These are phyloP conservation scores for Benitochromis conjunctus DNA, from an alignment of 2,113 vertebrate species.

Conservation along the genomic window DNA sequence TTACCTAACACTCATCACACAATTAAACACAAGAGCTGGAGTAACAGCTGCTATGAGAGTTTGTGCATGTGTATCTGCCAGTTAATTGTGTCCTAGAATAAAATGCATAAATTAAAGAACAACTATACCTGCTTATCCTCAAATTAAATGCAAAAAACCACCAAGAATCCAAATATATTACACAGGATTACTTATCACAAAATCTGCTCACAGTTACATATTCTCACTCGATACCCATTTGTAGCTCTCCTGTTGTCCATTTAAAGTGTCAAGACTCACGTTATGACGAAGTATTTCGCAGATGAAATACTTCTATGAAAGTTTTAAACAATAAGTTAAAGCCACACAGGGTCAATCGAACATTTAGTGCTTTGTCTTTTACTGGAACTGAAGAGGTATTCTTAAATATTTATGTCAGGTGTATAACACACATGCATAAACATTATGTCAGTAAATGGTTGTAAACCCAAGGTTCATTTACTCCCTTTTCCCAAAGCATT, in stretches of 20 bases:
- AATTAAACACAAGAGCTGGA: not conserved
- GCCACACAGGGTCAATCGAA: not conserved
- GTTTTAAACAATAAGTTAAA: not conserved
- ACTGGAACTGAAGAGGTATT: not conserved
- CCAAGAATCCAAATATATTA: not conserved
- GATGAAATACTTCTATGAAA: not conserved
- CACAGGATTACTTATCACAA: not conserved
- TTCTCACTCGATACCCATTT: not conserved
- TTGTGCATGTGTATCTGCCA: not conserved
- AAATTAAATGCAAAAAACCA: not conserved
- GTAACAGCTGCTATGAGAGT: constrained; percentile 27
- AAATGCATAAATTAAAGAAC: constrained; percentile 6
- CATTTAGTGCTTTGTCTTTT: not conserved
- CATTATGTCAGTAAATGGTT: not conserved
- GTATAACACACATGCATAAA: not conserved
- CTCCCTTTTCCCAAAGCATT: not conserved
- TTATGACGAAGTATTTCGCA: not conserved
- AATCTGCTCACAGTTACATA: not conserved
- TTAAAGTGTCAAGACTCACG: not conserved
- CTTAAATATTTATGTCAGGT: not conserved
- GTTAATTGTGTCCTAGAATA: not conserved
- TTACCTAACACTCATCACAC: constrained; percentile 29
- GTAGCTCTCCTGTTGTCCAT: not conserved
- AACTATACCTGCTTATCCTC: constrained; percentile 11
- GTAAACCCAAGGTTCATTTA: not conserved